A percentile compares a stretch with the other conserved stretches of the same genome.
Conservation (phyloP, 2,113 vertebrate species). For the Haemorhous mexicanus region DNA sequence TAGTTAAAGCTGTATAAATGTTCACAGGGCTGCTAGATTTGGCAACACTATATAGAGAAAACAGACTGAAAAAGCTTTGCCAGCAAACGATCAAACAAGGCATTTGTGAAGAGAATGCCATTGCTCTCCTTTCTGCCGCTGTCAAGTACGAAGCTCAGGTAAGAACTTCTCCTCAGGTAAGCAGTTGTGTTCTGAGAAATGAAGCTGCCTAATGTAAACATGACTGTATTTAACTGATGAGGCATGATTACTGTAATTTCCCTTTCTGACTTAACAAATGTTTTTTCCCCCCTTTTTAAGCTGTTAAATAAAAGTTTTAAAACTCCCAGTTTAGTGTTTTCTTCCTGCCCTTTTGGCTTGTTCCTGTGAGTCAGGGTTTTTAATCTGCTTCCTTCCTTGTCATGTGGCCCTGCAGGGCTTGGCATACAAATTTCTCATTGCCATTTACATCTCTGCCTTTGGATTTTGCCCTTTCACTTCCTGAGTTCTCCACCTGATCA, state of each 20-base stretch:
- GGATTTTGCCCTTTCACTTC: not conserved
- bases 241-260: not conserved
- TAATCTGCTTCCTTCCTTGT: not conserved
- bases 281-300: not conserved
- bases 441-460: not conserved
- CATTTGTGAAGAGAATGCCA: slow-evolving; percentile 95
- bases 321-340: not conserved
- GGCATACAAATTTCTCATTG: not conserved
- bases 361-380: not conserved
- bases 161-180: slow-evolving; percentile 30
- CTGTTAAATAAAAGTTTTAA: not conserved
- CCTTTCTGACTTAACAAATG: not conserved
- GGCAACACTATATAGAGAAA: slow-evolving; percentile 92
- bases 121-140: slow-evolving; percentile 91
- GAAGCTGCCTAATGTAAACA: not conserved
- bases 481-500: not conserved
- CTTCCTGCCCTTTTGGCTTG: not conserved
- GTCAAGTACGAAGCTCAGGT: slow-evolving; percentile 97
- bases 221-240: not conserved
- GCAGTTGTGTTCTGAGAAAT: not conserved
- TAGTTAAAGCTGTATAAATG: not conserved
- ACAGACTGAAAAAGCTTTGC: slow-evolving; percentile 90
- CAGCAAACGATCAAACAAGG: slow-evolving; percentile 97
- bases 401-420: not conserved
- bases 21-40: slow-evolving; percentile 88